Conservation (phyloP, 2,888 invertebrate species). For the Acrobasis repandana region DNA sequence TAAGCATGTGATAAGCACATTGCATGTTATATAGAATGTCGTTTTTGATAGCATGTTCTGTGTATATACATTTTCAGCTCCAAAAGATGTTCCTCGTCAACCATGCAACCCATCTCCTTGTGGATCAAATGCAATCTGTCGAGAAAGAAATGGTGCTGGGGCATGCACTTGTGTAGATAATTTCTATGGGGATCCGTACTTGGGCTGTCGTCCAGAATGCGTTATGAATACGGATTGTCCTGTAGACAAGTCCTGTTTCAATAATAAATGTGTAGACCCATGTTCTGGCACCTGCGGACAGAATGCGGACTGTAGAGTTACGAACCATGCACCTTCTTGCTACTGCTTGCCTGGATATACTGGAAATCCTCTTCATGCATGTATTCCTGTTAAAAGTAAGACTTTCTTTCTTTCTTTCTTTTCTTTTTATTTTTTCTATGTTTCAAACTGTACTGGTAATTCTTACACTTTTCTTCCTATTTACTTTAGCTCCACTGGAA, state of each 20-base stretch:
- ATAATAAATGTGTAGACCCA: conserved; percentile 90
- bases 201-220: conserved; percentile 91
- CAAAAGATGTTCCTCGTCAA: conserved; percentile 84
- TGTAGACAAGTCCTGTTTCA: conserved; percentile 87
- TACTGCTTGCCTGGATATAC: conserved; percentile 87
- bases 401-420: conserved; percentile 64
- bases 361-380: conserved; percentile 88
- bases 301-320: conserved; percentile 88
- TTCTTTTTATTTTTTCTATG: conserved; percentile 46
- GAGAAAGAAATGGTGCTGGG: conserved; percentile 88
- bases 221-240: conserved; percentile 90
- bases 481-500: conserved; percentile 70
- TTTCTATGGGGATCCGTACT: conserved; percentile 90
- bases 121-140: conserved; percentile 90
- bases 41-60: conserved; percentile 36
- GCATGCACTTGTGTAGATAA: conserved; percentile 89
- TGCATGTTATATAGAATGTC: conserved; percentile 26
- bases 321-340: conserved; percentile 90
- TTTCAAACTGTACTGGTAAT: conserved; percentile 48
- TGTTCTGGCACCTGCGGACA: conserved; percentile 90
- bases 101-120: conserved; percentile 92
- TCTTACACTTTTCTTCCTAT: conserved; percentile 52
- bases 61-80: conserved; percentile 66
- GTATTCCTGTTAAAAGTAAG: conserved; percentile 85
- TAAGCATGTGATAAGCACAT: conserved; percentile 18